phyloP scores from a whole-genome alignment of 2,888 invertebrate species.

The Papilio elwesi region DNA sequence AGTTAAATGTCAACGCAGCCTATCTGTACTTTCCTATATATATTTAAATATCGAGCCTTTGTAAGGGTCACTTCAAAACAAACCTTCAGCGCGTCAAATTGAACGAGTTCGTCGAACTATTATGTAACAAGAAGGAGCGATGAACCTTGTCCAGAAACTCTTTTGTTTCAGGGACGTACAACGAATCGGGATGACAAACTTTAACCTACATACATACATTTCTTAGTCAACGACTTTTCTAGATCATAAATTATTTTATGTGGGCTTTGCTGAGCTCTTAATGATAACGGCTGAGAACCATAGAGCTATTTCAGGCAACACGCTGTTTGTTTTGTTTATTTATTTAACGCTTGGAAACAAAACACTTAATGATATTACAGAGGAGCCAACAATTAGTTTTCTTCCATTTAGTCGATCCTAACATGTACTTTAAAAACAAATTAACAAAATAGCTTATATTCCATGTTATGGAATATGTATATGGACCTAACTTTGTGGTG shows the following conservation, averaged over 20 bases:
- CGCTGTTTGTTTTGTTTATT: too few species aligned
- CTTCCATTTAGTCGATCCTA: too few species aligned
- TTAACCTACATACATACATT: constrained; percentile 3
- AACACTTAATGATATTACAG: too few species aligned
- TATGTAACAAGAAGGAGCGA: neutral
- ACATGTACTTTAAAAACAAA: too few species aligned
- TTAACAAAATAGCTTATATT: too few species aligned
- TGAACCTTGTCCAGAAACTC: neutral
- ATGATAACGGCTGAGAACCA: neutral
- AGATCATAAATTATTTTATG: neutral
- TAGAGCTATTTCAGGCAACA: too few species aligned
- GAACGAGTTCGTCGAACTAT: constrained; percentile 3
- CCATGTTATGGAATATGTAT: too few species aligned
- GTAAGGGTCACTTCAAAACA: neutral
- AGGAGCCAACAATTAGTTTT: too few species aligned
- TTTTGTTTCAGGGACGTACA: neutral
- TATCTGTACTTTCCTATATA: too few species aligned
- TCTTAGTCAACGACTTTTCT: neutral
- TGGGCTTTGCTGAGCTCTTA: neutral
- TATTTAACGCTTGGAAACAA: too few species aligned
- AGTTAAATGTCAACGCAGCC: too few species aligned
- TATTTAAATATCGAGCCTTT: neutral
- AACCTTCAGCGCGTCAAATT: neutral
- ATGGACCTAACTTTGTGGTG: too few species aligned
- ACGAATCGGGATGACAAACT: neutral